Conservation (phyloP, 2,888 invertebrate genomes). For the Cantharis lateralis region DNA sequence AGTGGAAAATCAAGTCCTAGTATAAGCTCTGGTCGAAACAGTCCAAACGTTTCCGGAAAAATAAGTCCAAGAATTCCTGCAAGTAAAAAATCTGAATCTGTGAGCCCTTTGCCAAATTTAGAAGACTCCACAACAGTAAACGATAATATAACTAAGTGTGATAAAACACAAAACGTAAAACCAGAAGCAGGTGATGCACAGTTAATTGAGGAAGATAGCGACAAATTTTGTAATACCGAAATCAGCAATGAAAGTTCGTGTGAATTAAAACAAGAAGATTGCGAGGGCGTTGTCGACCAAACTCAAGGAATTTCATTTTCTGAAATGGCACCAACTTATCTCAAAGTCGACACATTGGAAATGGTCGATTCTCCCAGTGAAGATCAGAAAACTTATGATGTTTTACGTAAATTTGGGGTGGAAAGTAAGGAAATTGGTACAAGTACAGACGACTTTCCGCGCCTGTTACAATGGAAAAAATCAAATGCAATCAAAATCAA, state of each 20-base stretch:
- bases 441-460: slow-evolving; percentile 52
- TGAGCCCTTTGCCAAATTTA: slow-evolving; percentile 53
- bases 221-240: neutral
- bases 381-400: slow-evolving; percentile 55
- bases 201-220: neutral
- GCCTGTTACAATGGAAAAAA: slow-evolving; percentile 44
- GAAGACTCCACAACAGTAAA: neutral
- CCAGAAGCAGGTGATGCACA: neutral
- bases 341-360: neutral
- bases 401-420: slow-evolving; percentile 51
- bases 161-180: neutral
- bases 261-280: neutral
- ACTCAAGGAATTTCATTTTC: neutral
- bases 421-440: slow-evolving; percentile 54
- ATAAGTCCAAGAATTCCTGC: slow-evolving; percentile 65
- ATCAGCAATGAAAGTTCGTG: neutral
- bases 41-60: slow-evolving; percentile 65
- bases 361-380: slow-evolving; percentile 54
- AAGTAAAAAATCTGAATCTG: slow-evolving; percentile 39
- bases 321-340: neutral
- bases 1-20: slow-evolving; percentile 57
- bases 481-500: slow-evolving; percentile 47
- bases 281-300: no score
- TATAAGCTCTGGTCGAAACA: slow-evolving; percentile 62
- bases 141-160: neutral